Evolutionary conservation across 2,888 invertebrate species (phyloP), one percentile per base, ranked within the genome.

Genomic region (Itoplectis maculator): DNA sequence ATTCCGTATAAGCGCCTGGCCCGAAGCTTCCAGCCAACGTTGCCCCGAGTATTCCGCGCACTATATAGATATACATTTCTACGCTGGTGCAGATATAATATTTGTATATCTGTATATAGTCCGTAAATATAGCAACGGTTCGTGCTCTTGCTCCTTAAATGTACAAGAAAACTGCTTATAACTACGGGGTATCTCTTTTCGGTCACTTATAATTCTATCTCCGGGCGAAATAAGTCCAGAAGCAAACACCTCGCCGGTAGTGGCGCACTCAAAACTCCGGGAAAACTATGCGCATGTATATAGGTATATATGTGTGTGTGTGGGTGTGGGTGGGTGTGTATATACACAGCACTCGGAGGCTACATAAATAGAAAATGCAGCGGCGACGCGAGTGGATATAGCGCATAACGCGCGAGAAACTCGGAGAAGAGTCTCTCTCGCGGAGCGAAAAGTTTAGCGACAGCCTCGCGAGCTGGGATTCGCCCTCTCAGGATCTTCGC

Each of bases 361-460:
- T 29, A 29, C 13, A 29, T 13, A 29, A 29, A 9, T 61, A 37
- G n/a, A 35, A 35, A 5, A 59, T 40, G 37, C 3, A 61, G 2
- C 1, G 9, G 3, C 8, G 15, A 61, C 15, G 37, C n/a, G n/a
- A n/a, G n/a, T n/a, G n/a, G n/a, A n/a, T 61, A 40, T 40, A 54
- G 70, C n/a, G n/a, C 49, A 61, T 61, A 59, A 79, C 73, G 54
- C 73, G 54, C 29, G 68, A 78, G 65, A 20, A 66, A 74, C 70
- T 74, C 73, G 13, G 65, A 65, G 49, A 68, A 70, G n/a, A n/a
- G n/a, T n/a, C n/a, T n/a, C n/a, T 72, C 75, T 79, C 29, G 29
- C 29, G 29, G n/a, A n/a, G n/a, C 51, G 75, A 68, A 79, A 82
- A 82, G 72, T 82, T 79, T 76, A 51, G 75, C 61, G 75, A 79